Percentiles rank a stretch among this genome's conserved stretches.
These are phyloP conservation scores for Silurus lanzhouensis DNA, from an alignment of 2,797 vertebrate genomes.

Conservation along the genomic window DNA sequence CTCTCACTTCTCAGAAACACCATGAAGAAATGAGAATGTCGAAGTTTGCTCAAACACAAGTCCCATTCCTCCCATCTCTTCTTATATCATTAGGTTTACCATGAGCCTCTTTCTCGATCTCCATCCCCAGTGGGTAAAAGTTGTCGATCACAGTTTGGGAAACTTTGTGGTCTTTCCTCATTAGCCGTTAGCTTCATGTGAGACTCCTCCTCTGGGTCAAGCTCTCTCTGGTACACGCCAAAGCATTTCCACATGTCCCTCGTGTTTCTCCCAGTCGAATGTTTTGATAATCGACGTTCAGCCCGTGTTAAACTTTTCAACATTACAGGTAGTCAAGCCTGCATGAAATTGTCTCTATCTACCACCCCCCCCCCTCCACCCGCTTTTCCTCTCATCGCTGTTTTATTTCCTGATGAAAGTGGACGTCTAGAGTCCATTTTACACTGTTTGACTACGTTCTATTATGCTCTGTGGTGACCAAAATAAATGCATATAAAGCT, in stretches of 20 bases:
- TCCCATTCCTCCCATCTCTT: neutral
- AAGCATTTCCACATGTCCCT: constrained; percentile 32
- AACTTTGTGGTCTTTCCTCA: constrained; percentile 12
- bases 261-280: constrained; percentile 11
- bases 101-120: neutral
- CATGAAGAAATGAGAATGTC: neutral
- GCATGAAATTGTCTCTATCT: constrained; percentile 48
- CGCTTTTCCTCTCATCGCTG: constrained; percentile 22
- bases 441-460: constrained; percentile 41
- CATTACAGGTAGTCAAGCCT: constrained; percentile 52
- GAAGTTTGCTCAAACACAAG: neutral
- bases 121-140: constrained; percentile 30
- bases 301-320: constrained; percentile 56
- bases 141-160: constrained; percentile 37
- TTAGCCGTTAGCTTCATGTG: constrained; percentile 25
- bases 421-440: constrained; percentile 38
- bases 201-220: neutral
- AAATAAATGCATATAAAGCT: constrained; percentile 40
- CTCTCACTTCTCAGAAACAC: constrained; percentile 38
- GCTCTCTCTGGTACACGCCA: constrained; percentile 4
- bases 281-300: constrained; percentile 46
- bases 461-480: constrained; percentile 41
- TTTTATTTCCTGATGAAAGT: constrained; percentile 49
- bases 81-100: neutral
- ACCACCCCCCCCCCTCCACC: neutral